phyloP scores from a whole-genome alignment of 2,888 invertebrate species.

The Endotricha flammealis region DNA sequence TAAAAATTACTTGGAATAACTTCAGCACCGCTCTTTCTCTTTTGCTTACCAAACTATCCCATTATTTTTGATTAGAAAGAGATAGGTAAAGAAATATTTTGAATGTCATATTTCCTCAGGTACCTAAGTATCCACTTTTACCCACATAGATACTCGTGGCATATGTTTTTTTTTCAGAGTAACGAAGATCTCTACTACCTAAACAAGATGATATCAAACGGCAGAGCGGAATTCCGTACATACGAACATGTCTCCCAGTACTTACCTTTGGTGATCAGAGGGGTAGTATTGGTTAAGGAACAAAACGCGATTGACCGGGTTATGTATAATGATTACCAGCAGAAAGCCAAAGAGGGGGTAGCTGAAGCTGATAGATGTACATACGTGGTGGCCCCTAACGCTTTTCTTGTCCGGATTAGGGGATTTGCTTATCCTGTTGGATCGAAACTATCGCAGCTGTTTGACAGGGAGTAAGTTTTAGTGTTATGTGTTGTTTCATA shows the following conservation, averaged over 20 bases:
- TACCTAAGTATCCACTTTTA: too few species aligned
- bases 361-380: conserved; percentile 84
- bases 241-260: conserved; percentile 40
- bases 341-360: conserved; percentile 74
- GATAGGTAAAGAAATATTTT: too few species aligned
- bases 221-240: conserved; percentile 53
- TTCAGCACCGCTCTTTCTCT: too few species aligned
- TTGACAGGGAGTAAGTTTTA: conserved; percentile 86
- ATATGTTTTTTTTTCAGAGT: conserved; percentile 36
- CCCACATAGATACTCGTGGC: too few species aligned
- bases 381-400: conserved; percentile 84
- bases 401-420: conserved; percentile 81
- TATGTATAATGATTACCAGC: conserved; percentile 83
- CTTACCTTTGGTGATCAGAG: conserved; percentile 46
- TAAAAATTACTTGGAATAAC: too few species aligned
- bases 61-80: too few species aligned
- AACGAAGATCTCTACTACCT: conserved; percentile 59
- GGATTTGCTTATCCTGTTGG: conserved; percentile 83
- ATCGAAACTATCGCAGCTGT: conserved; percentile 70
- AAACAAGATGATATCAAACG: conserved; percentile 57
- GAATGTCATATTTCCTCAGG: too few species aligned
- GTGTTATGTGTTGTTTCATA: too few species aligned
- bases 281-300: conserved; percentile 80
- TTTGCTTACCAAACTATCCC: too few species aligned
- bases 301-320: conserved; percentile 82